Evolutionary conservation across 2,113 vertebrate species (phyloP).

Genomic region (Lucifuga dentata): DNA sequence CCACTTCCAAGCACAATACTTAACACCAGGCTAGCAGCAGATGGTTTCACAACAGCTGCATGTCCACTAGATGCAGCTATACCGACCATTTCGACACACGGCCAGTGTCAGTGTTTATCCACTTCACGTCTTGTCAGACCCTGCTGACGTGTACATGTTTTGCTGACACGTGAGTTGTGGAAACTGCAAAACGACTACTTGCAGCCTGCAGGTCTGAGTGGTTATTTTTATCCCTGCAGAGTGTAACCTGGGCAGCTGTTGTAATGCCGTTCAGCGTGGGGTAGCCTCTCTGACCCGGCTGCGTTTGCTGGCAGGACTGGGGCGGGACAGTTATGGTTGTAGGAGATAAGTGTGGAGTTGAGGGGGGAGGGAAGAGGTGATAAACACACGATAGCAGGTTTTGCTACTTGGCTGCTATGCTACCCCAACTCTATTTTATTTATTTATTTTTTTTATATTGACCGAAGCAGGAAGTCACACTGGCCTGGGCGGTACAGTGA

Average conservation of each 20-base stretch:
- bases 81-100: slow-evolving; percentile 42
- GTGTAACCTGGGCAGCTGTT: slow-evolving; percentile 49
- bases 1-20: slow-evolving; percentile 42
- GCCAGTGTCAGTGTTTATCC: slow-evolving; percentile 19
- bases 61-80: slow-evolving; percentile 45
- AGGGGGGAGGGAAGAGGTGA: not conserved
- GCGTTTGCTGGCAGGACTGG: slow-evolving; percentile 69
- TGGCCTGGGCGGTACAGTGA: slow-evolving; percentile 35
- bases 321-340: slow-evolving; percentile 67
- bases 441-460: slow-evolving; percentile 21
- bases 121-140: not conserved
- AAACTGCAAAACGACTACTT: slow-evolving; percentile 63
- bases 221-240: slow-evolving; percentile 75
- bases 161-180: slow-evolving; percentile 57
- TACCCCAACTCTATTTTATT: too few species aligned
- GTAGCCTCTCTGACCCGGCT: slow-evolving; percentile 14
- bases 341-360: slow-evolving; percentile 70
- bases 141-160: slow-evolving; percentile 43
- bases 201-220: slow-evolving; percentile 33
- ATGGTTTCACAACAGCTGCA: slow-evolving; percentile 62
- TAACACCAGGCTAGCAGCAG: slow-evolving; percentile 39
- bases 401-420: slow-evolving; percentile 8
- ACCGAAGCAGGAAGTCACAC: slow-evolving; percentile 28
- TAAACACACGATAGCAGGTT: not conserved
- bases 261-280: slow-evolving; percentile 1